These are phyloP conservation scores for Pachyrhynchus sulphureomaculatus DNA, from an alignment of 1,140 invertebrate species.

Conservation along the genomic window DNA sequence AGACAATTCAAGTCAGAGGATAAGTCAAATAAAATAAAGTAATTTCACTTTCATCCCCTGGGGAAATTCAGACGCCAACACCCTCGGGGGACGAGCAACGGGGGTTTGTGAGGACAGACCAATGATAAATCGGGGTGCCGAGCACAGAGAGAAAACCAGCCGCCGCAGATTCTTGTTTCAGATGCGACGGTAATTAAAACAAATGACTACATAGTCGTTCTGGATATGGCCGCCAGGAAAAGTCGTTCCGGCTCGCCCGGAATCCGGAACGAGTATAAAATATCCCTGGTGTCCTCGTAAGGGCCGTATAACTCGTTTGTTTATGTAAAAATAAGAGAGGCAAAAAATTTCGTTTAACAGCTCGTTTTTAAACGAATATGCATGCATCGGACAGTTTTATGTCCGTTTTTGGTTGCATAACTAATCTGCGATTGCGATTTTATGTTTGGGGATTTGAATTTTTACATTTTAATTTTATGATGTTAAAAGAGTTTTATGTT, in stretches of 20 bases:
- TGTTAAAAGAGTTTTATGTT: too few relatives aligned
- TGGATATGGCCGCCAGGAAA: slow-evolving; percentile 5
- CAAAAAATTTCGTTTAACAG: too few relatives aligned
- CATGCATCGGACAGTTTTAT: too few relatives aligned
- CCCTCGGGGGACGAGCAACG: slow-evolving; percentile 2
- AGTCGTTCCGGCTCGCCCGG: not conserved
- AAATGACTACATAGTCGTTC: slow-evolving; percentile 14
- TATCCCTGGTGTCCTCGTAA: not conserved
- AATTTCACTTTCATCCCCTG: slow-evolving; percentile 7
- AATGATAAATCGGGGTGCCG: slow-evolving; percentile 11
- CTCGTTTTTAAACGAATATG: too few relatives aligned
- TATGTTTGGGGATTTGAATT: too few relatives aligned
- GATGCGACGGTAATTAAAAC: slow-evolving; percentile 20
- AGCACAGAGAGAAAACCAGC: slow-evolving; percentile 1
- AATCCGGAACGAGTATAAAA: not conserved
- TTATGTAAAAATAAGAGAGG: not conserved
- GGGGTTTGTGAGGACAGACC: not conserved
- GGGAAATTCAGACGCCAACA: slow-evolving; percentile 14
- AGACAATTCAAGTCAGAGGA: not conserved
- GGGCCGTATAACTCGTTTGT: not conserved
- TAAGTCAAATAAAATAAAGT: slow-evolving; percentile 21
- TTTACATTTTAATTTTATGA: too few relatives aligned
- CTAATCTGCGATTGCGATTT: too few relatives aligned
- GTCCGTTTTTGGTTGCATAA: too few relatives aligned
- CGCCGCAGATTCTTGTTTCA: slow-evolving; percentile 12